phyloP scores from a whole-genome alignment of 2,888 invertebrate species.

The Cerastis leucographa region DNA sequence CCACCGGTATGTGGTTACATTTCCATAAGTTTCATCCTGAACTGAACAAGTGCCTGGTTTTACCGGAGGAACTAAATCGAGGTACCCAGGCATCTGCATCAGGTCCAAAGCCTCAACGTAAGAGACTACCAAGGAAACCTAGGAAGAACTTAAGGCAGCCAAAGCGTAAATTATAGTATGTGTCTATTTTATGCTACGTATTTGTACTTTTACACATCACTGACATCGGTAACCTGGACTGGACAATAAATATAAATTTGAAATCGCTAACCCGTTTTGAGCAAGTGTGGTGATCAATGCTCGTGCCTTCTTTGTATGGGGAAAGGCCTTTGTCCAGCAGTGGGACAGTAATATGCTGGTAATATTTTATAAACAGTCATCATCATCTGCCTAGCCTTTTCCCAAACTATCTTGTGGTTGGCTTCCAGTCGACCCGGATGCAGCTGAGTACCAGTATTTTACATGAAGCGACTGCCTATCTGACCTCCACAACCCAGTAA shows the following conservation, averaged over 20 bases:
- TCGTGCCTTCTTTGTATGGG: neutral
- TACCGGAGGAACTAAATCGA: neutral
- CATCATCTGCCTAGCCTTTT: too few species aligned
- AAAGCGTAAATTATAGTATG: conserved; percentile 32
- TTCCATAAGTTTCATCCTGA: conserved; percentile 27
- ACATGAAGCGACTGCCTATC: too few species aligned
- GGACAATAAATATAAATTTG: neutral
- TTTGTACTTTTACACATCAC: neutral
- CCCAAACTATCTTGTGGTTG: too few species aligned
- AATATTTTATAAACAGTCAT: neutral
- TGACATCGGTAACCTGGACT: neutral
- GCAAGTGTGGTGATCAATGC: neutral
- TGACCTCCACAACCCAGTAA: too few species aligned
- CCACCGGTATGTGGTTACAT: conserved; percentile 38
- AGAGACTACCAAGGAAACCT: conserved; percentile 5
- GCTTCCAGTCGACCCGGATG: too few species aligned
- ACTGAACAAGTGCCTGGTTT: conserved; percentile 25
- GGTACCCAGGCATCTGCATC: neutral
- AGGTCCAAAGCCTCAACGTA: conserved; percentile 1
- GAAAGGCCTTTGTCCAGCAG: neutral
- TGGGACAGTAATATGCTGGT: neutral
- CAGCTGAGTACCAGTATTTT: too few species aligned
- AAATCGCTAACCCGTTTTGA: neutral
- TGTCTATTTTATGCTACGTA: neutral
- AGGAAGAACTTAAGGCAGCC: conserved; percentile 7